These are phyloP conservation scores for Aproaerema taeniolella DNA, from an alignment of 2,888 invertebrate species.

Conservation along the genomic window DNA sequence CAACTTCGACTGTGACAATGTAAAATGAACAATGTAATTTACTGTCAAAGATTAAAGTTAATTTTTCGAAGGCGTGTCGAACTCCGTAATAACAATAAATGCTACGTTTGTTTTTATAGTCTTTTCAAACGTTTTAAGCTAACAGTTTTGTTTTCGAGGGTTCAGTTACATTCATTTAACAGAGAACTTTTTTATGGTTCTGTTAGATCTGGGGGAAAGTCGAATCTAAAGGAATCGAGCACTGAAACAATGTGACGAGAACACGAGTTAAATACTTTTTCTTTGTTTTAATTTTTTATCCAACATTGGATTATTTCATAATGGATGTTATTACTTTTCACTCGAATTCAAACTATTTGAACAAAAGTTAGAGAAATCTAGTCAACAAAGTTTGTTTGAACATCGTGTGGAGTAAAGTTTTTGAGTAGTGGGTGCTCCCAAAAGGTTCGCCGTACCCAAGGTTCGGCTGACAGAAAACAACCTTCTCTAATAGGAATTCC, in stretches of 20 bases:
- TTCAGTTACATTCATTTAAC: constrained; percentile 59
- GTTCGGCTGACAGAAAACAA: constrained; percentile 55
- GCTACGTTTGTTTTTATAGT: constrained; percentile 50
- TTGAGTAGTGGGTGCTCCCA: constrained; percentile 5
- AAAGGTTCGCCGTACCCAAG: neutral
- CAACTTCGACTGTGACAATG: constrained; percentile 1
- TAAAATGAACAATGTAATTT: constrained; percentile 16
- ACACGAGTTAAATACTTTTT: too few relatives aligned
- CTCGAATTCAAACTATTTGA: too few relatives aligned
- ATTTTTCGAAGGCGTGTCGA: constrained; percentile 41
- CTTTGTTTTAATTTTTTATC: too few relatives aligned
- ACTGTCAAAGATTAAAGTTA: constrained; percentile 25
- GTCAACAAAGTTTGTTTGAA: too few relatives aligned
- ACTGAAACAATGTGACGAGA: too few relatives aligned
- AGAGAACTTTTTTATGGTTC: constrained; percentile 61
- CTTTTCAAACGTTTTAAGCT: constrained; percentile 52
- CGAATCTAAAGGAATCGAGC: too few relatives aligned
- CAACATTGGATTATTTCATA: too few relatives aligned
- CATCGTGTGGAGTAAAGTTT: too few relatives aligned
- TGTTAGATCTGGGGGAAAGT: constrained; percentile 16
- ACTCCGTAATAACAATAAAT: constrained; percentile 43
- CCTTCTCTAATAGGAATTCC: constrained; percentile 69
- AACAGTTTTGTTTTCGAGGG: constrained; percentile 46
- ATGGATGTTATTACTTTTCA: too few relatives aligned
- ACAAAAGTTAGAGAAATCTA: too few relatives aligned